Evolutionary conservation across 1,140 invertebrate species (phyloP).

Genomic region (Mamestra configurata): DNA sequence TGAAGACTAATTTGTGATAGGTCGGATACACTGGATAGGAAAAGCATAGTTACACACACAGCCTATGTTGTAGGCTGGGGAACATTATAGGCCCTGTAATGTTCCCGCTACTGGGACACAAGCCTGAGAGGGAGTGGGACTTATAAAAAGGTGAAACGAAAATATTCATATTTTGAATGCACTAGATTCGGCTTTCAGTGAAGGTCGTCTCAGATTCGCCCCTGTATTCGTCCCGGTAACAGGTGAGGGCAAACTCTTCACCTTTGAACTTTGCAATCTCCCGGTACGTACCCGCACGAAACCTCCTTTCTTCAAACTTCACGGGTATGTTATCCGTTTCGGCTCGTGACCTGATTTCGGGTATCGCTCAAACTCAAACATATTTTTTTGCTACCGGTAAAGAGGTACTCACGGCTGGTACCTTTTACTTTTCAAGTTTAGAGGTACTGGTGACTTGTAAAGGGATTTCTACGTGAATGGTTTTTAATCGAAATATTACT

Average conservation of each 20-base stretch:
- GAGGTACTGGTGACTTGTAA: not conserved
- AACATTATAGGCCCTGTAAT: no score
- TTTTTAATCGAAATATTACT: not conserved
- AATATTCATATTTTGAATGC: not conserved
- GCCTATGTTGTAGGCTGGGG: no score
- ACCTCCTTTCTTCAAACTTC: conserved; percentile 46
- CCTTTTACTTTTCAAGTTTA: not conserved
- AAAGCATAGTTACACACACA: no score
- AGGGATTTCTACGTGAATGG: not conserved
- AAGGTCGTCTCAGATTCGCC: not conserved
- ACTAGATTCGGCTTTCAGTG: not conserved
- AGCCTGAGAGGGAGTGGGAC: no score
- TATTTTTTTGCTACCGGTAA: conserved; percentile 11
- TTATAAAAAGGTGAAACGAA: no score
- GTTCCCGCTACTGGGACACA: no score
- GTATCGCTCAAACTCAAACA: conserved; percentile 51
- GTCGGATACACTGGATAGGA: no score
- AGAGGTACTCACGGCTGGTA: not conserved
- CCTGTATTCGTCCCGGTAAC: conserved; percentile 29
- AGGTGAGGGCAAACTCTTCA: conserved; percentile 54
- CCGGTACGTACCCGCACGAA: conserved; percentile 41
- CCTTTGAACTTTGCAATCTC: conserved; percentile 67
- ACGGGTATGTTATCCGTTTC: conserved; percentile 55
- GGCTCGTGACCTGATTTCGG: conserved; percentile 59
- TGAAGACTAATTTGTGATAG: no score